Base-by-base conservation (phyloP, 2,888 invertebrate genomes). In the Heliconius cydno region DNA sequence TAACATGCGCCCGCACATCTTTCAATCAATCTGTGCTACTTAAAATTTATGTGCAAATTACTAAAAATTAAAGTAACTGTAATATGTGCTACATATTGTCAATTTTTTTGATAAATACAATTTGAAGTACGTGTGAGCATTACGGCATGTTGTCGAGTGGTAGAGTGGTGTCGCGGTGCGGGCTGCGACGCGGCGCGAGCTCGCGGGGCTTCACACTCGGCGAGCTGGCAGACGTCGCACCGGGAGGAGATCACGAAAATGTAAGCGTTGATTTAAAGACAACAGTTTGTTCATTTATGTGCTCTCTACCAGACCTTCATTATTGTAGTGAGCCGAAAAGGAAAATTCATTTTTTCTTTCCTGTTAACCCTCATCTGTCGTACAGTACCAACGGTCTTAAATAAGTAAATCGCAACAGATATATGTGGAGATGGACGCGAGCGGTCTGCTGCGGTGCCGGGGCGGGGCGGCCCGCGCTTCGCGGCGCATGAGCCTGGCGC, bases 151-250 rank as follows among this genome's bases (percentile, higher is more conserved):
- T 67, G 76, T 68, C 76, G 79, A 79, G 77, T 79, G 78, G 79
- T 79, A 83, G 85, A 15, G 88, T 87, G 82, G 34, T 89, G 85
- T 87, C 90, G 77, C 86, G 88, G 75, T 89, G 92, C 83, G 91
- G 90, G 7, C 83, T 92, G 81, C 78, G 87, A 65, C 85, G 87
- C 77, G 92, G 92, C 25, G 84, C 87, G 28, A 80, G 82, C 63
- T 90, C 92, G 81, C 84, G 86, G 63, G 68, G 85, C 78, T 91
- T 92, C 85, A 75, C 84, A 30, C 83, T 87, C 13, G 84, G 79
- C 13, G 87, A 88, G 1, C 85, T 92, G 80, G 83, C 84, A n/a
- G 85, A 79, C 86, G 86, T 91, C 86, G 38, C n/a, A n/a, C 30
- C 19, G 63, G 68, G 52, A 71, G 41, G 70, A 12, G 25, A 71